Percentiles rank a stretch among this genome's conserved stretches.
These are phyloP conservation scores for Psittacula echo DNA, from an alignment of 2,797 vertebrate species.

Conservation along the genomic window DNA sequence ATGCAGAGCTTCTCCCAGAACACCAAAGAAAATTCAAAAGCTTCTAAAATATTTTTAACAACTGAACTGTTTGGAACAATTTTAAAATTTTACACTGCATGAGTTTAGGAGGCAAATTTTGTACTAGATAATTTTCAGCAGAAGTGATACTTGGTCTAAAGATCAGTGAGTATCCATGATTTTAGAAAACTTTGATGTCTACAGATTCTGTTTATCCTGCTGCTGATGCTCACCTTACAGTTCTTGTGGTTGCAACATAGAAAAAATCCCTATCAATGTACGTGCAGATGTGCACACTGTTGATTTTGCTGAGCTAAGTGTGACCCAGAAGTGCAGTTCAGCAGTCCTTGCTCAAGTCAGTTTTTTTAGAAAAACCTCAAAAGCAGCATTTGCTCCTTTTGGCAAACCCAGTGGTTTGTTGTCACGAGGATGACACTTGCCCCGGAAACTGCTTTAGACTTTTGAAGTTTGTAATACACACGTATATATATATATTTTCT, in stretches of 20 bases:
- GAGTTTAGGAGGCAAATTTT: neutral
- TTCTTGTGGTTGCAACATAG: neutral
- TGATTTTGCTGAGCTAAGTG: neutral
- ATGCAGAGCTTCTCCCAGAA: neutral
- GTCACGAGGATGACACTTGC: neutral
- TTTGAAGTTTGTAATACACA: neutral
- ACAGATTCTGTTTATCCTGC: neutral
- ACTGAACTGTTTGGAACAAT: neutral
- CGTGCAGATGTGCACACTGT: neutral
- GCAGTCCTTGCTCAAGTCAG: neutral
- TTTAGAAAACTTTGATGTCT: neutral
- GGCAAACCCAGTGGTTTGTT: neutral
- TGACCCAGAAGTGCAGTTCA: neutral
- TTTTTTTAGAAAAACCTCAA: constrained; percentile 20
- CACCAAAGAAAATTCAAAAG: neutral
- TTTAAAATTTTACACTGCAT: neutral
- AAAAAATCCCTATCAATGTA: neutral
- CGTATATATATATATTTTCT: neutral
- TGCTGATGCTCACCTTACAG: neutral
- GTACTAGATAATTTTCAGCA: neutral
- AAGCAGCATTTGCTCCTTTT: neutral
- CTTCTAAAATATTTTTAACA: neutral
- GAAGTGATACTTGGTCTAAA: neutral
- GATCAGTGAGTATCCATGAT: neutral
- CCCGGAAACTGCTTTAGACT: neutral